A percentile compares a stretch with the other conserved stretches of the same genome.
phyloP scores from a whole-genome alignment of 2,797 vertebrate species.

The Rhincodon typus region DNA sequence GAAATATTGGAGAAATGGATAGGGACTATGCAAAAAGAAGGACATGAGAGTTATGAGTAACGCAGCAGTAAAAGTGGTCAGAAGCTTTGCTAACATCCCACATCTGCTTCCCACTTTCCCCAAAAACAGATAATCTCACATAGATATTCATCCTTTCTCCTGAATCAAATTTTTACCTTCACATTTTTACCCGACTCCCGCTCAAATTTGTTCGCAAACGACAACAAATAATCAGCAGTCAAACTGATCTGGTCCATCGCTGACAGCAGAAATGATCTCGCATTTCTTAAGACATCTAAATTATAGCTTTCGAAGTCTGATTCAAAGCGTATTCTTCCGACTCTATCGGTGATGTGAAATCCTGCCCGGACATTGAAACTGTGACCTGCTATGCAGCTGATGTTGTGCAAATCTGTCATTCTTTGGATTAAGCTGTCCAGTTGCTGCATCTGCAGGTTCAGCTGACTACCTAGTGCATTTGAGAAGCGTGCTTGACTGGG shows the following conservation, averaged over 20 bases:
- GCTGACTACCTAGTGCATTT: slow-evolving; percentile 51
- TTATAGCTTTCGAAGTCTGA: slow-evolving; percentile 61
- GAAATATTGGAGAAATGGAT: no score
- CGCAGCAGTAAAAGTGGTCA: no score
- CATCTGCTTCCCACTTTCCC: no score
- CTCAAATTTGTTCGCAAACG: slow-evolving; percentile 58
- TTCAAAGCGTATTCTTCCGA: slow-evolving; percentile 54
- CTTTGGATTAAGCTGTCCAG: slow-evolving; percentile 61
- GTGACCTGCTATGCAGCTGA: slow-evolving; percentile 58
- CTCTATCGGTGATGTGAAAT: slow-evolving; percentile 49
- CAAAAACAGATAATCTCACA: not conserved
- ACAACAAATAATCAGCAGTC: slow-evolving; percentile 58
- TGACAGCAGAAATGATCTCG: slow-evolving; percentile 51
- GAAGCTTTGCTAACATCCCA: no score
- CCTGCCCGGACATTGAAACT: slow-evolving; percentile 49
- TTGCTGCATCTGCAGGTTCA: slow-evolving; percentile 52
- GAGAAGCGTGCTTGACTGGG: slow-evolving; percentile 45
- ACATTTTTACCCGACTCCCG: slow-evolving; percentile 52
- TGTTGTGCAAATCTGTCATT: slow-evolving; percentile 51
- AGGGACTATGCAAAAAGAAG: no score
- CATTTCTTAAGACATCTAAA: slow-evolving; percentile 54
- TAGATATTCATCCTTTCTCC: not conserved
- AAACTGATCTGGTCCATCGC: slow-evolving; percentile 52
- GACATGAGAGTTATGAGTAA: no score
- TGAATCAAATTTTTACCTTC: slow-evolving; percentile 62